These are phyloP conservation scores for Rhagophthalmus giganteus DNA, from an alignment of 2,888 invertebrate species.

Conservation along the genomic window DNA sequence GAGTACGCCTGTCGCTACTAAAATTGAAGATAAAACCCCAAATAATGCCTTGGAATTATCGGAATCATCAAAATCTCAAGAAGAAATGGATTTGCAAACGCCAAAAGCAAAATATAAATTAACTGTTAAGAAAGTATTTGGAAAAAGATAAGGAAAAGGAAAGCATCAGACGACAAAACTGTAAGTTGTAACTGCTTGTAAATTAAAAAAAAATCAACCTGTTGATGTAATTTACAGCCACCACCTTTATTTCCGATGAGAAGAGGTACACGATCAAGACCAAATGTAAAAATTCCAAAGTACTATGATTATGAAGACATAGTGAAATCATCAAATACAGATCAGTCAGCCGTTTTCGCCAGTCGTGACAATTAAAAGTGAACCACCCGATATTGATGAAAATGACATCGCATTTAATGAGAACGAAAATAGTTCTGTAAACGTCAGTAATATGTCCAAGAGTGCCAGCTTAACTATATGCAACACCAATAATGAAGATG, in stretches of 20 bases:
- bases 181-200: slow-evolving; percentile 33
- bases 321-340: slow-evolving; percentile 15
- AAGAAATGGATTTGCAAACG: slow-evolving; percentile 24
- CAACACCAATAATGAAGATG: neutral
- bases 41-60: slow-evolving; percentile 45
- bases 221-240: slow-evolving; percentile 43
- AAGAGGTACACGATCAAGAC: slow-evolving; percentile 53
- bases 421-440: neutral
- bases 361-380: slow-evolving; percentile 48
- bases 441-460: neutral
- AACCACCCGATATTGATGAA: slow-evolving; percentile 48
- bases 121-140: slow-evolving; percentile 26
- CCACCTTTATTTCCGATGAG: slow-evolving; percentile 47
- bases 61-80: slow-evolving; percentile 49
- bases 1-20: slow-evolving; percentile 7
- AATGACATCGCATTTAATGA: slow-evolving; percentile 25
- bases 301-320: slow-evolving; percentile 46
- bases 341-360: slow-evolving; percentile 33
- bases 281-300: slow-evolving; percentile 52
- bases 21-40: slow-evolving; percentile 18
- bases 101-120: slow-evolving; percentile 21
- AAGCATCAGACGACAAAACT: slow-evolving; percentile 35
- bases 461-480: neutral
- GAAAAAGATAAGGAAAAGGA: slow-evolving; percentile 37
- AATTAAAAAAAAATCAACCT: neutral